phyloP scores from a whole-genome alignment of 1,140 invertebrate species.

The Drosophila ambigua region DNA sequence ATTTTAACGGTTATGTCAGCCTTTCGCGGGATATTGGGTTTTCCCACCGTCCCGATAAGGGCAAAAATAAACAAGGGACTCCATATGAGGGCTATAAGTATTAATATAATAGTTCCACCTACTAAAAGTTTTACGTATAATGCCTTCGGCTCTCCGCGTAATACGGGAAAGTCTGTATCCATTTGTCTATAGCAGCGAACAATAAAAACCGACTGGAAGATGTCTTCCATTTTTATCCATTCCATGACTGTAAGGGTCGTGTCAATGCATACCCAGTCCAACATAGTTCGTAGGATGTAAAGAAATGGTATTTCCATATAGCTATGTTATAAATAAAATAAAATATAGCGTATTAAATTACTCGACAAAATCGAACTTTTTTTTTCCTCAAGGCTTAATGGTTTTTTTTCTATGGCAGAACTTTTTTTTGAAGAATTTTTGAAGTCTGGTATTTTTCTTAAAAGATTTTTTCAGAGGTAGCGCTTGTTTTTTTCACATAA shows the following conservation, averaged over 20 bases:
- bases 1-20: constrained; percentile 93
- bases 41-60: constrained; percentile 95
- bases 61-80: constrained; percentile 98
- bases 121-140: constrained; percentile 94
- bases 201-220: constrained; percentile 97
- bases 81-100: constrained; percentile 97
- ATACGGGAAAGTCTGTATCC: constrained; percentile 95
- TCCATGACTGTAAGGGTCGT: constrained; percentile 98
- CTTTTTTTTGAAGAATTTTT: no score
- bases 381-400: no score
- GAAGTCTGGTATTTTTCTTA: no score
- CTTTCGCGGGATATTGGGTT: constrained; percentile 93
- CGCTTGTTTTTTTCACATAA: no score
- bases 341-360: no score
- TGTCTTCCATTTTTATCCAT: constrained; percentile 99
- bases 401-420: no score
- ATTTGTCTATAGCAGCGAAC: constrained; percentile 95
- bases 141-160: constrained; percentile 91
- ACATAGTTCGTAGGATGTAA: constrained; percentile 96
- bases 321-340: constrained; percentile 84
- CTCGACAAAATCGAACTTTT: no score
- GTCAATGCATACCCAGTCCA: constrained; percentile 99
- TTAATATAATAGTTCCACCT: constrained; percentile 93
- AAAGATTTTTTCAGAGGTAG: no score
- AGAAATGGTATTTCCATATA: constrained; percentile 98